A percentile compares a stretch with the other conserved stretches of the same genome.
Conservation (phyloP, 2,113 vertebrate species). For the Felis chaus region DNA sequence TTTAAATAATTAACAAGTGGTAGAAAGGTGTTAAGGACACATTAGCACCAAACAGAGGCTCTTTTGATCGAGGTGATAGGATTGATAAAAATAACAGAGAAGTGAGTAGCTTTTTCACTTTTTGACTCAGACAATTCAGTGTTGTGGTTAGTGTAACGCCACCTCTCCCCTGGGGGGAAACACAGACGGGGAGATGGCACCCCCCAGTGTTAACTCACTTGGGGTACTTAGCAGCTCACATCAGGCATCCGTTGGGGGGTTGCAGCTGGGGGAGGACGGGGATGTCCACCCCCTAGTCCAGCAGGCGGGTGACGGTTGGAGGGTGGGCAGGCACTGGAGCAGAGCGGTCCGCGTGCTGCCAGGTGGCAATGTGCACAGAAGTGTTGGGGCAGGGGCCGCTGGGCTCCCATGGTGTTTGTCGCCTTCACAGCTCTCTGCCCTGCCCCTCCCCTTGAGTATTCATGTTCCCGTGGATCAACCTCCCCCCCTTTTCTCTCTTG, state of each 20-base stretch:
- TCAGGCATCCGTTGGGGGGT: background rate
- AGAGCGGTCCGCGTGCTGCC: background rate
- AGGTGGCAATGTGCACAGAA: rapidly evolving
- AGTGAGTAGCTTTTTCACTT: background rate
- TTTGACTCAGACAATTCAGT: background rate
- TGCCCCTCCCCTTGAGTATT: too few species aligned
- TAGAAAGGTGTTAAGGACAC: constrained; percentile 9
- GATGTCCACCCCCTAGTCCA: background rate
- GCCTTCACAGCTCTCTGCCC: background rate
- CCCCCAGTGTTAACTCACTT: background rate
- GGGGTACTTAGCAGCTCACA: background rate
- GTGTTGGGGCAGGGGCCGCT: background rate
- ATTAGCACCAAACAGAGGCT: background rate
- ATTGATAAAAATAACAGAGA: background rate
- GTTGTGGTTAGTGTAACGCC: background rate
- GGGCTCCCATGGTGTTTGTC: rapidly evolving
- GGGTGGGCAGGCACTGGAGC: background rate
- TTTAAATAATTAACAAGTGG: background rate
- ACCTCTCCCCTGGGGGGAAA: background rate
- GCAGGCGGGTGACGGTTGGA: background rate
- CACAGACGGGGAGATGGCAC: background rate
- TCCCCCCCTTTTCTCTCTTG: background rate
- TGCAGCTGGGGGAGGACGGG: background rate
- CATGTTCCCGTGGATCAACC: background rate
- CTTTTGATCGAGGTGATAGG: background rate